Evolutionary conservation across 2,113 vertebrate species (phyloP), one percentile per base, ranked within the genome.

Genomic region (Chunga burmeisteri): DNA sequence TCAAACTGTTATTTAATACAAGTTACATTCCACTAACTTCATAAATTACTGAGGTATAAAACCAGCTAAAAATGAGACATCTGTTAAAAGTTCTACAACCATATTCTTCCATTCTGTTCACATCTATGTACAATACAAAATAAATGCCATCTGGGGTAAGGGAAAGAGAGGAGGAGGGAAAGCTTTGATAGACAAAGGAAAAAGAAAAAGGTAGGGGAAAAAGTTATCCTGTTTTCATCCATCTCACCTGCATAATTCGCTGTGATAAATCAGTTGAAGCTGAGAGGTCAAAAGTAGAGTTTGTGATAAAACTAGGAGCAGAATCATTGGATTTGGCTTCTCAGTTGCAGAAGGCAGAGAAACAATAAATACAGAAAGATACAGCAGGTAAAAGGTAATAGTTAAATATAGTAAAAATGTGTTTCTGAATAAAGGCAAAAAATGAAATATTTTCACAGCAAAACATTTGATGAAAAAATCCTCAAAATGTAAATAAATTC

Each of bases 201-300:
- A 82, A 94, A 94, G 67, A 94, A 96, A 97, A 91, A 94, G 88
- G 73, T 73, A 94, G 83, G 82, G 94, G 86, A 30, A 53, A 82
- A 97, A 93, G 86, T 88, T 93, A 88, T 95, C 94, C 96, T 86
- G 70, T 93, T 94, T 98, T 98, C 96, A 98, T 98, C 98, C 98
- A 96, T 98, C 98, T 98, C 96, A 98, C 98, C 98, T 98, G 98
- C 88, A 97, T 97, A 96, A 98, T 98, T 96, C 97, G 98, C 95
- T 98, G 97, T 98, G 98, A 98, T 98, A 97, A 98, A 98, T 98
- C 98, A 98, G 98, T 98, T 93, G 86, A 97, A 96, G 98, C 97
- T 98, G 97, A 98, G 98, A 98, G 97, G 96, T 97, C 97, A 98
- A 97, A 98, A 98, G 96, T 97, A 98, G 95, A 98, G 88, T 98